Evolutionary conservation across 2,113 vertebrate genomes (phyloP).

Genomic region (Microcebus murinus): DNA sequence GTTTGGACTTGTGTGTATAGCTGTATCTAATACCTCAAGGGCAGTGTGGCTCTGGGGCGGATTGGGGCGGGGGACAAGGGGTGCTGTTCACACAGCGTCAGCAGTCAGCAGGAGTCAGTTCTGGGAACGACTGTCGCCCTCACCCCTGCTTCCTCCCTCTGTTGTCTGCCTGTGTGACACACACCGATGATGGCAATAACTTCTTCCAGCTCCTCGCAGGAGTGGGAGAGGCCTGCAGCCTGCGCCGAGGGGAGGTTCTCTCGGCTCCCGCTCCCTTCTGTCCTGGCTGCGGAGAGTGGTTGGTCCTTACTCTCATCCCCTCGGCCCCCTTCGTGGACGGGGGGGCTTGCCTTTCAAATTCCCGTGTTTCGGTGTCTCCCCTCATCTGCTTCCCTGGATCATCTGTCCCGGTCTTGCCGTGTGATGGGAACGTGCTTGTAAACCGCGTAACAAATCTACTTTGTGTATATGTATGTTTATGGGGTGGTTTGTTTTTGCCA

Average conservation of each 20-base stretch:
- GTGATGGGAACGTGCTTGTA: slow-evolving; percentile 86
- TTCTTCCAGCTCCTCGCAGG: slow-evolving; percentile 81
- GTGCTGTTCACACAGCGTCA: slow-evolving; percentile 60
- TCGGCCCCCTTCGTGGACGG: slow-evolving; percentile 59
- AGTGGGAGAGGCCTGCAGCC: slow-evolving; percentile 68
- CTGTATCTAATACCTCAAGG: slow-evolving; percentile 87
- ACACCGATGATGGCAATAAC: slow-evolving; percentile 89
- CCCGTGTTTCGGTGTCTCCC: slow-evolving; percentile 48
- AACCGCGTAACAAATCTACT: slow-evolving; percentile 81
- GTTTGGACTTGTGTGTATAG: slow-evolving; percentile 73
- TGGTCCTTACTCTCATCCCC: slow-evolving; percentile 41
- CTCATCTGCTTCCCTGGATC: slow-evolving; percentile 69
- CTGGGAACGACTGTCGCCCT: neutral
- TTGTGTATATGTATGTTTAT: slow-evolving; percentile 80
- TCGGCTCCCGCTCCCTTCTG: neutral
- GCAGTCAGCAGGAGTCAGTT: slow-evolving; percentile 72
- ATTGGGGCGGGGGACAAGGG: neutral
- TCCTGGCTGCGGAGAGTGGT: slow-evolving; percentile 56
- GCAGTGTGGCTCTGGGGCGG: slow-evolving; percentile 79
- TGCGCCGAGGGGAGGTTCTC: neutral
- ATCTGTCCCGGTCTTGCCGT: slow-evolving; percentile 84
- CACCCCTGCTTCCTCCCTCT: slow-evolving; percentile 73
- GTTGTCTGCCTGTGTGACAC: slow-evolving; percentile 83
- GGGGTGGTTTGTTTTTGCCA: slow-evolving; percentile 72
- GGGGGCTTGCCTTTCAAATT: slow-evolving; percentile 78